phyloP scores from a whole-genome alignment of 2,797 vertebrate species.

The Muscicapa comitata region DNA sequence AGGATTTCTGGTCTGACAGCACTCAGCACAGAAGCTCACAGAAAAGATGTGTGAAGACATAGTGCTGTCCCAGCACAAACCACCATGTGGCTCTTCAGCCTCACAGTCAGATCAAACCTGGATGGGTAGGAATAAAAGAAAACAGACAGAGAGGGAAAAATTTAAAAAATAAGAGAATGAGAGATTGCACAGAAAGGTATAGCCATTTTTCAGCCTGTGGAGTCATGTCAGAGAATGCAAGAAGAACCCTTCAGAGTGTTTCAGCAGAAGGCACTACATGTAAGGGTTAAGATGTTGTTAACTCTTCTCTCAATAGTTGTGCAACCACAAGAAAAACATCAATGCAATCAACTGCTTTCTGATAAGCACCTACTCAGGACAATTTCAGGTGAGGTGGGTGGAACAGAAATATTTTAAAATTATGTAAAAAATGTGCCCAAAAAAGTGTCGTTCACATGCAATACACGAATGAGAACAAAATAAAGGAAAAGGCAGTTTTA shows the following conservation, averaged over 20 bases:
- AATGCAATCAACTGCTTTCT: not conserved
- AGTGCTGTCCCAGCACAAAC: constrained; percentile 70
- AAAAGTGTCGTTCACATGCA: not conserved
- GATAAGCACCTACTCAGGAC: not conserved
- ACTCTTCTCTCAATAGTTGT: not conserved
- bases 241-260: not conserved
- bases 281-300: not conserved
- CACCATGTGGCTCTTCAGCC: constrained; percentile 75
- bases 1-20: not conserved
- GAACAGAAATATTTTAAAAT: not conserved
- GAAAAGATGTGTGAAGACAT: constrained; percentile 68
- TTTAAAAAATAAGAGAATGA: not conserved
- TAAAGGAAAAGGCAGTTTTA: not conserved
- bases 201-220: not conserved
- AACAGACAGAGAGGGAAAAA: not conserved
- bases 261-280: not conserved
- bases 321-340: not conserved
- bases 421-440: not conserved
- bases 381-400: not conserved
- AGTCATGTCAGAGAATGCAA: not conserved
- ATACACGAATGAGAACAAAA: not conserved
- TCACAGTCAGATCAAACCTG: constrained; percentile 71
- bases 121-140: not conserved
- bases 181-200: not conserved
- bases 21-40: constrained; percentile 46